These are phyloP conservation scores for Euphonia xanthogaster DNA, from an alignment of 2,797 vertebrate genomes.

Conservation along the genomic window DNA sequence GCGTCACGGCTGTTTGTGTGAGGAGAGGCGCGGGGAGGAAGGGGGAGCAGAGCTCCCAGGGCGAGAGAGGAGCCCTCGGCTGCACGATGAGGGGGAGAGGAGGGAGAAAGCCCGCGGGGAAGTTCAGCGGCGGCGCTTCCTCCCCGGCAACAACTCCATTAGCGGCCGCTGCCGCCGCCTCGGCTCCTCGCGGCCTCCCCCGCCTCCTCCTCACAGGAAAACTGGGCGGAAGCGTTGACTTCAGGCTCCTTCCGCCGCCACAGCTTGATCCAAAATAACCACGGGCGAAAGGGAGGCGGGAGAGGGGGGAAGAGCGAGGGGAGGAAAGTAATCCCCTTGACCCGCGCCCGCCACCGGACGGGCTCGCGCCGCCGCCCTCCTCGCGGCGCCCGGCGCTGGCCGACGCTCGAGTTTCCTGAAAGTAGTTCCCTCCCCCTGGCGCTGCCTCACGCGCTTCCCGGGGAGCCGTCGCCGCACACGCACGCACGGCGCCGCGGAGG, in stretches of 20 bases:
- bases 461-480: background rate
- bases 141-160: conserved; percentile 78
- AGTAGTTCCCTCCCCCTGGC: conserved; percentile 66
- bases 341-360: background rate
- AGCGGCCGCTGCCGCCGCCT: conserved; percentile 57
- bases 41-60: background rate
- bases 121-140: background rate
- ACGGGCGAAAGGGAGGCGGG: background rate
- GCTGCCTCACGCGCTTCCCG: conserved; percentile 21
- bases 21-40: background rate
- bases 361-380: background rate
- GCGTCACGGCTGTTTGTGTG: conserved; percentile 53
- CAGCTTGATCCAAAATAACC: conserved; percentile 52
- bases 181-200: background rate
- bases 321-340: background rate
- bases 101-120: background rate
- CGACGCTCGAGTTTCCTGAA: conserved; percentile 62
- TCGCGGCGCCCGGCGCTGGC: background rate
- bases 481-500: conserved; percentile 37
- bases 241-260: conserved; percentile 74
- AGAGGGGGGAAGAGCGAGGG: background rate
- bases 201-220: conserved; percentile 41
- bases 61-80: background rate
- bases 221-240: conserved; percentile 75
- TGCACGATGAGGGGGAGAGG: background rate